Evolutionary conservation across 1,140 invertebrate species (phyloP).

Genomic region (Plectrocnemia conspersa): DNA sequence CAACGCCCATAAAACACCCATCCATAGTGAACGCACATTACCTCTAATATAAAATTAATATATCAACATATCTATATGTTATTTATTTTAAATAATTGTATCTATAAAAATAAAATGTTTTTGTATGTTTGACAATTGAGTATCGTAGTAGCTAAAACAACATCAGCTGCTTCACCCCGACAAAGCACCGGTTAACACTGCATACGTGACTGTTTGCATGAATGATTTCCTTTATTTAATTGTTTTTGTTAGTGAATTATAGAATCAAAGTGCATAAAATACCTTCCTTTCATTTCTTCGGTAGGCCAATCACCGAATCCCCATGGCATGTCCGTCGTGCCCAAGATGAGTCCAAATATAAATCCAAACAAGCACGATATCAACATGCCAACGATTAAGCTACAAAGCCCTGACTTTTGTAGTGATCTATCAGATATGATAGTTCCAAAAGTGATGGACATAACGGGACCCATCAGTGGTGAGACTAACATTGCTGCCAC

Average conservation of each 20-base stretch:
- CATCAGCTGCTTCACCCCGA: too few species aligned
- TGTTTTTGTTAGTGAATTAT: too few species aligned
- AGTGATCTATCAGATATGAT: conserved; percentile 68
- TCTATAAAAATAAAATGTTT: neutral
- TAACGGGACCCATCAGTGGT: conserved; percentile 82
- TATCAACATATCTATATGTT: conserved; percentile 4
- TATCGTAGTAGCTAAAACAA: too few species aligned
- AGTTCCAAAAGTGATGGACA: conserved; percentile 78
- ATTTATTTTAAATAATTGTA: conserved; percentile 4
- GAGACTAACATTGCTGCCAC: conserved; percentile 85
- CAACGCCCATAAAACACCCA: conserved; percentile 66
- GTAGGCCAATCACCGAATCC: conserved; percentile 74
- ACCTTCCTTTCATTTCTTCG: conserved; percentile 74
- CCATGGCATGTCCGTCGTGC: conserved; percentile 71
- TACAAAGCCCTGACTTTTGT: conserved; percentile 61
- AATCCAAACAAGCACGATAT: conserved; percentile 73
- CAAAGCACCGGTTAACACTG: too few species aligned
- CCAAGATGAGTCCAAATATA: conserved; percentile 70
- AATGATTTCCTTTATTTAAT: too few species aligned
- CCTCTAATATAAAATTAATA: conserved; percentile 48
- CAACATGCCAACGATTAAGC: conserved; percentile 64
- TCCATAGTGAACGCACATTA: conserved; percentile 65
- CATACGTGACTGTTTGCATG: too few species aligned
- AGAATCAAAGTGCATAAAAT: too few species aligned
- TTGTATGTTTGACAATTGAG: conserved; percentile 7